phyloP scores from a whole-genome alignment of 2,113 vertebrate genomes.

The Antigone vipio region DNA sequence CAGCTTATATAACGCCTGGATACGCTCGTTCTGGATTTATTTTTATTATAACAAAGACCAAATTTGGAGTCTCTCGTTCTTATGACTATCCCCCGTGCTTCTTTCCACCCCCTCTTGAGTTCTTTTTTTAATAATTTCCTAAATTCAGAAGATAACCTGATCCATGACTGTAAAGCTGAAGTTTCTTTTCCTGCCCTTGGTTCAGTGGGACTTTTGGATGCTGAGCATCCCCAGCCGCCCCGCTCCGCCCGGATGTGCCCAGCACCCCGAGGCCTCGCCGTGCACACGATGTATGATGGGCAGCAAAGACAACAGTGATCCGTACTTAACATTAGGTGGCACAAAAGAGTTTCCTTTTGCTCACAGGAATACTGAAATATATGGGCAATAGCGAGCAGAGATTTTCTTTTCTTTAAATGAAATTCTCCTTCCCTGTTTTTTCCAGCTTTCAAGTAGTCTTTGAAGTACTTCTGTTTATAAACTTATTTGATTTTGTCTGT shows the following conservation, averaged over 20 bases:
- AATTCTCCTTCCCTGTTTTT: not conserved
- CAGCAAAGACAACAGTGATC: conserved; percentile 46
- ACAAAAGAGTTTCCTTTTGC: conserved; percentile 69
- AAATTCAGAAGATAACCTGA: not conserved
- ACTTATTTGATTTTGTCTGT: not conserved
- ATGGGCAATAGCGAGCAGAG: not conserved
- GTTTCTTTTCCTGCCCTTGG: not conserved
- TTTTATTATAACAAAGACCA: not conserved
- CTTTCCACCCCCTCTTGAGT: not conserved
- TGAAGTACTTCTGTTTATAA: not conserved
- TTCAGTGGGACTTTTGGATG: not conserved
- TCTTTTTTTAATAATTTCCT: not conserved
- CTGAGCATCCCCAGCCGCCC: not conserved
- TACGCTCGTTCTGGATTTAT: not conserved
- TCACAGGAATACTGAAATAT: not conserved
- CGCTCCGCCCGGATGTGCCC: not conserved
- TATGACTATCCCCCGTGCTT: not conserved
- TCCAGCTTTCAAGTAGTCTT: not conserved
- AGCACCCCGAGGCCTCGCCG: not conserved
- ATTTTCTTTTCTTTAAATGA: not conserved
- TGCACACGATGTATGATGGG: fast-evolving
- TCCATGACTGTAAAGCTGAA: not conserved
- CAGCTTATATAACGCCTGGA: not conserved
- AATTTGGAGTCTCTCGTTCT: conserved; percentile 6
- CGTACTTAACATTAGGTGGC: conserved; percentile 69